Conservation (phyloP, 2,888 invertebrate genomes). For the Synanthedon myopaeformis region DNA sequence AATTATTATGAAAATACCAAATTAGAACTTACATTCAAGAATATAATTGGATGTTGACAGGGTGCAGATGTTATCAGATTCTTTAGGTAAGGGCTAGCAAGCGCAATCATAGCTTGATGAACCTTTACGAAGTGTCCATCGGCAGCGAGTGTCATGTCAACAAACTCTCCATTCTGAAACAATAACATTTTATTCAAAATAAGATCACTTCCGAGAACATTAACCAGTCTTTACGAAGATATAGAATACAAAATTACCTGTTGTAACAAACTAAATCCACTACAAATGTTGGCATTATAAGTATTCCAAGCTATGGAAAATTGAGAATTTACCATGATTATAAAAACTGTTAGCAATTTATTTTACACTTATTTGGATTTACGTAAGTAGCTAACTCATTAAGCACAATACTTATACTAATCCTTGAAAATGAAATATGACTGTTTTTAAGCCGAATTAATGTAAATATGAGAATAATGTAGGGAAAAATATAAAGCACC, state of each 20-base stretch:
- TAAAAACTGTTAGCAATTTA: background rate
- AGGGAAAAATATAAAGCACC: no score
- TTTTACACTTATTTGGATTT: no score
- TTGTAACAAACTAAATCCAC: slow-evolving; percentile 52
- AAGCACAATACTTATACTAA: no score
- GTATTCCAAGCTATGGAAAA: slow-evolving; percentile 55
- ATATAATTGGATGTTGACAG: slow-evolving; percentile 58
- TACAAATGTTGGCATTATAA: slow-evolving; percentile 47
- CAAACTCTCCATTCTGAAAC: slow-evolving; percentile 61
- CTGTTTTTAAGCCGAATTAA: no score
- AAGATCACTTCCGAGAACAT: background rate
- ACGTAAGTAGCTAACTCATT: no score
- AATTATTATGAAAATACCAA: no score
- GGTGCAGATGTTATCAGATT: slow-evolving; percentile 54
- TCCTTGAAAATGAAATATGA: no score
- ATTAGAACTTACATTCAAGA: slow-evolving; percentile 48
- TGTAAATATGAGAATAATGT: no score
- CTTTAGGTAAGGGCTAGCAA: slow-evolving; percentile 59
- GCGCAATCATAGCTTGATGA: slow-evolving; percentile 47
- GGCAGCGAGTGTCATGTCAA: slow-evolving; percentile 60
- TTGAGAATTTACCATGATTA: slow-evolving; percentile 42
- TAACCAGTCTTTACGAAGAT: background rate
- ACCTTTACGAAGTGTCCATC: slow-evolving; percentile 60
- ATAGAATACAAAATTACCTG: slow-evolving; percentile 30
- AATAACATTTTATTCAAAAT: background rate